These are phyloP conservation scores for Micropterix aruncella DNA, from an alignment of 2,888 invertebrate genomes.

Conservation along the genomic window DNA sequence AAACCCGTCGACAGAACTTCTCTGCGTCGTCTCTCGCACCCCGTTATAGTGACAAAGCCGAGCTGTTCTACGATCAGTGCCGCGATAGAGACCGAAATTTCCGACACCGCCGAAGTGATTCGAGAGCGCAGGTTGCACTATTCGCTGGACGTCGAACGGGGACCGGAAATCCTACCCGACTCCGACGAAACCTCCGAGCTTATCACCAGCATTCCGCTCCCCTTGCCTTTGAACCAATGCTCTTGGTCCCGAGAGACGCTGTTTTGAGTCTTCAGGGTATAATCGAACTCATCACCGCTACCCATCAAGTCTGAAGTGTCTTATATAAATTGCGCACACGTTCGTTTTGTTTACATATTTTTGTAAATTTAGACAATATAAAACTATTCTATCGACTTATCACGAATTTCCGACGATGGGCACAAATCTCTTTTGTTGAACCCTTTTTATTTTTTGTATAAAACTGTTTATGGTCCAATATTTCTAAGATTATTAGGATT, in stretches of 20 bases:
- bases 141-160: slow-evolving; percentile 17
- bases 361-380: no score
- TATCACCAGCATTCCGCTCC: slow-evolving; percentile 18
- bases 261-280: slow-evolving; percentile 43
- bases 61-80: slow-evolving; percentile 12
- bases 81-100: slow-evolving; percentile 11
- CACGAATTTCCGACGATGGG: no score
- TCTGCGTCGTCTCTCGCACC: slow-evolving; percentile 13
- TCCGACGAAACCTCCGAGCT: slow-evolving; percentile 26
- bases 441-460: no score
- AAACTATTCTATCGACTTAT: no score
- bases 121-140: slow-evolving; percentile 6
- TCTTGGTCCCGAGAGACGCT: slow-evolving; percentile 69
- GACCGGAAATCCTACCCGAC: slow-evolving; percentile 22
- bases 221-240: slow-evolving; percentile 24
- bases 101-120: slow-evolving; percentile 12
- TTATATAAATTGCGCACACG: no score
- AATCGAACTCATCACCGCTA: no score
- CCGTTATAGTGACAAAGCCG: slow-evolving; percentile 9
- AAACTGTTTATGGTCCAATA: no score
- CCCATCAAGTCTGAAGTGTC: no score
- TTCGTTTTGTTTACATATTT: no score
- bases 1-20: slow-evolving; percentile 29
- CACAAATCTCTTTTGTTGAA: no score
- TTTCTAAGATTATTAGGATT: no score